These are phyloP conservation scores for Notodonta ziczac DNA, from an alignment of 2,888 invertebrate species.

Conservation along the genomic window DNA sequence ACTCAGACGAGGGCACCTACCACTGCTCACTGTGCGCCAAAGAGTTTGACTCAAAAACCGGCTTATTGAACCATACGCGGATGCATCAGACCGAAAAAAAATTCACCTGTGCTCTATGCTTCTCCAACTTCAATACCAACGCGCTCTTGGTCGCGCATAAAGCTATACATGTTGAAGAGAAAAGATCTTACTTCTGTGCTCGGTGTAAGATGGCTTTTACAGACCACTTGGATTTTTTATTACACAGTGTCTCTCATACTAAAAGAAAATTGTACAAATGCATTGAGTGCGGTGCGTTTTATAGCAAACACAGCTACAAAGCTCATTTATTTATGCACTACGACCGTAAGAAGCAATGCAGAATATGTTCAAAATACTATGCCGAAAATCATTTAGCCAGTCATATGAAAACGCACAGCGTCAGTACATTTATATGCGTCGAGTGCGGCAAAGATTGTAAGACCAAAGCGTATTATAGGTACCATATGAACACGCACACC, in stretches of 20 bases:
- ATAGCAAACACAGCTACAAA: conserved; percentile 14
- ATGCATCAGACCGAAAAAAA: conserved; percentile 9
- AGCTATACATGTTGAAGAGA: conserved; percentile 27
- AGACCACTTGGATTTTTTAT: conserved; percentile 37
- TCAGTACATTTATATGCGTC: conserved; percentile 9
- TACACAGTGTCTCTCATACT: conserved; percentile 35
- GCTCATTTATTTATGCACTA: conserved; percentile 41
- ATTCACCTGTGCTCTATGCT: conserved; percentile 41
- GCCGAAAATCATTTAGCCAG: neutral
- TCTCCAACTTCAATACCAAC: conserved; percentile 36
- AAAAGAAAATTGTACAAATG: conserved; percentile 24
- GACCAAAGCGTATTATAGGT: neutral
- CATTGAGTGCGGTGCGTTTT: conserved; percentile 34
- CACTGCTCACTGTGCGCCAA: conserved; percentile 18
- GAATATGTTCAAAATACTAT: conserved; percentile 14
- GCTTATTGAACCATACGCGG: conserved; percentile 24
- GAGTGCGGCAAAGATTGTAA: conserved; percentile 21
- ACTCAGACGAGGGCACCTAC: neutral
- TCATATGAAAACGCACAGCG: conserved; percentile 17
- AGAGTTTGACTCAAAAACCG: conserved; percentile 11
- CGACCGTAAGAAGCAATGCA: conserved; percentile 18
- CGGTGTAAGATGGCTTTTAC: conserved; percentile 43
- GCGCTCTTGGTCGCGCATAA: conserved; percentile 41
- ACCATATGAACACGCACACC: conserved; percentile 43
- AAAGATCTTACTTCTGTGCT: conserved; percentile 32